Evolutionary conservation across 2,888 invertebrate species (phyloP), one percentile per base, ranked within the genome.

Genomic region (Mayetiola destructor): DNA sequence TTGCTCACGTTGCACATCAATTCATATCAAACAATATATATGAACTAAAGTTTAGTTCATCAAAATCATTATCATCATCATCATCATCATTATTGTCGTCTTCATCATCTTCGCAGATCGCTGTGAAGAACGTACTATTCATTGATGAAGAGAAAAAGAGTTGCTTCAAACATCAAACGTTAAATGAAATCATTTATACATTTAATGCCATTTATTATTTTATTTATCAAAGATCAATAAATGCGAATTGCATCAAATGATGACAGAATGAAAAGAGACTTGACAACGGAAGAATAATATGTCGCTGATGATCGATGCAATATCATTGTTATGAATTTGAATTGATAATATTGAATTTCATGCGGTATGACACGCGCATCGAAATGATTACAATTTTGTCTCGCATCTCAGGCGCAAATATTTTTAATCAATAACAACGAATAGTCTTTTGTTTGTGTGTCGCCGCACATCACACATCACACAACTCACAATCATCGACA

Each of bases 251-350:
- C n/a, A n/a, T n/a, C n/a, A n/a, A n/a, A n/a, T n/a, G n/a, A n/a
- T n/a, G n/a, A n/a, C n/a, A n/a, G n/a, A 40, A 40, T 40, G 40
- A 40, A 21, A 16, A 16, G 42, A 48, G 4, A 27, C 42, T 23
- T 27, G 48, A 48, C 48, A 48, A 14, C 48, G 48, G 48, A 48
- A 48, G 48, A 27, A 48, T 23, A 48, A 48, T n/a, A n/a, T n/a
- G n/a, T n/a, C n/a, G n/a, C n/a, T n/a, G n/a, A n/a, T n/a, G n/a
- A n/a, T n/a, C n/a, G n/a, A n/a, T n/a, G n/a, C n/a, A n/a, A n/a
- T n/a, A n/a, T n/a, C n/a, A n/a, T n/a, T n/a, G n/a, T n/a, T n/a
- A n/a, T n/a, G n/a, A n/a, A 48, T 27, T 27, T 48, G 48, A 27
- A 23, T 27, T 48, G 27, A 27, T 48, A 27, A 48, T 48, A 48